These are phyloP conservation scores for Apoderus coryli DNA, from an alignment of 2,888 invertebrate species.

Conservation along the genomic window DNA sequence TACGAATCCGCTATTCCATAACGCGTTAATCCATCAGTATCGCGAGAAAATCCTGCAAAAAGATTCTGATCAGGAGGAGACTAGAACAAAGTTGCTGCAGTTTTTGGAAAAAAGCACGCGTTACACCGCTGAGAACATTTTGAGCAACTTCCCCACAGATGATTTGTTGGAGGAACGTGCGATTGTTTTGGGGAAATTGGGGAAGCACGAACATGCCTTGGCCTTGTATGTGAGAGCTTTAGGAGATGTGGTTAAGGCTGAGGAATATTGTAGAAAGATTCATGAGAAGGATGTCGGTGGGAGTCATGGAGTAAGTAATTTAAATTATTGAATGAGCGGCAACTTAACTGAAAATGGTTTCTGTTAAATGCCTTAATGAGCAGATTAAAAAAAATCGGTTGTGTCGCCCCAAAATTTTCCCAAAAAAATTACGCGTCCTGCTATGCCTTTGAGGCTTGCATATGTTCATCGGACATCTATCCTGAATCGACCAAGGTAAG, in stretches of 20 bases:
- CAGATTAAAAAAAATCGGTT: too few relatives aligned
- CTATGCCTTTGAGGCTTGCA: too few relatives aligned
- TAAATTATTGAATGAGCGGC: too few relatives aligned
- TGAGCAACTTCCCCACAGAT: constrained; percentile 75
- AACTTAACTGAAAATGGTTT: too few relatives aligned
- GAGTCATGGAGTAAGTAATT: constrained; percentile 21
- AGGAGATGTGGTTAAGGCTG: constrained; percentile 70
- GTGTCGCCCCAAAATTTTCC: too few relatives aligned
- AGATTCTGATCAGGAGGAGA: constrained; percentile 37
- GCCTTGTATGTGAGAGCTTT: constrained; percentile 84
- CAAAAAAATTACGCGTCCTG: too few relatives aligned
- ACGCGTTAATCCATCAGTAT: constrained; percentile 80
- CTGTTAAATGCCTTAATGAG: too few relatives aligned
- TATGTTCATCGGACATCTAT: too few relatives aligned
- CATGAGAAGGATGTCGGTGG: constrained; percentile 31
- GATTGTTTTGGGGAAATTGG: constrained; percentile 80
- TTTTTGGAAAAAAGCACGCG: constrained; percentile 68
- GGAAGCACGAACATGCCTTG: constrained; percentile 83
- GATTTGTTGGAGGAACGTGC: constrained; percentile 85
- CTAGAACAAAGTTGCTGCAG: constrained; percentile 49
- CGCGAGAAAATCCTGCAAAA: constrained; percentile 48
- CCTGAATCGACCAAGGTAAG: too few relatives aligned
- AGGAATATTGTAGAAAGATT: constrained; percentile 68
- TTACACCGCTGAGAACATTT: constrained; percentile 76
- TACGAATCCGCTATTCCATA: constrained; percentile 71